Percentiles rank a stretch among this genome's conserved stretches.
Conservation (phyloP, 2,888 invertebrate species). For the Synergus japonicus region DNA sequence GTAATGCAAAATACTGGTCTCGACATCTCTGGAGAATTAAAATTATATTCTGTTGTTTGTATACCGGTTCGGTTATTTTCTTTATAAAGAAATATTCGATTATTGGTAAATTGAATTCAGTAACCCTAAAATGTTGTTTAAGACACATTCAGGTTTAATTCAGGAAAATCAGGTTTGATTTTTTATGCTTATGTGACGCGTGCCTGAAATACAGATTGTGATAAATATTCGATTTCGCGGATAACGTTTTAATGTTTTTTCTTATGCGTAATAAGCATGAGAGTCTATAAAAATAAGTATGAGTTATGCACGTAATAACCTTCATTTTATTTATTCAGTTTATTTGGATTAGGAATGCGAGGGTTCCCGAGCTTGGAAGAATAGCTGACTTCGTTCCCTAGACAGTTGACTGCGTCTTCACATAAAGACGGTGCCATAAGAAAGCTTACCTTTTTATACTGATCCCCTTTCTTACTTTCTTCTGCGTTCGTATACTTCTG, state of each 20-base stretch:
- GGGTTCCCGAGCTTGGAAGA: neutral
- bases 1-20: neutral
- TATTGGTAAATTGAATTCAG: neutral
- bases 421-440: neutral
- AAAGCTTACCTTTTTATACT: neutral
- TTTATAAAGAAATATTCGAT: neutral
- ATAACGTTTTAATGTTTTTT: neutral
- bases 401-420: neutral
- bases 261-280: neutral
- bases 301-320: neutral
- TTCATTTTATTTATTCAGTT: constrained; percentile 1
- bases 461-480: neutral
- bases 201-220: neutral
- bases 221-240: neutral
- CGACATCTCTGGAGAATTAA: too few relatives aligned
- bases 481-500: neutral
- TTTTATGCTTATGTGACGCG: neutral
- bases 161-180: neutral
- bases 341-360: neutral
- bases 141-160: too few relatives aligned
- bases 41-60: too few relatives aligned
- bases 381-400: neutral
- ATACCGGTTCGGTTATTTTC: neutral
- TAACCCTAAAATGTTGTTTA: neutral
- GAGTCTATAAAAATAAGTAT: neutral